Evolutionary conservation across 2,888 invertebrate species (phyloP).

Genomic region (Conomelus anceps): DNA sequence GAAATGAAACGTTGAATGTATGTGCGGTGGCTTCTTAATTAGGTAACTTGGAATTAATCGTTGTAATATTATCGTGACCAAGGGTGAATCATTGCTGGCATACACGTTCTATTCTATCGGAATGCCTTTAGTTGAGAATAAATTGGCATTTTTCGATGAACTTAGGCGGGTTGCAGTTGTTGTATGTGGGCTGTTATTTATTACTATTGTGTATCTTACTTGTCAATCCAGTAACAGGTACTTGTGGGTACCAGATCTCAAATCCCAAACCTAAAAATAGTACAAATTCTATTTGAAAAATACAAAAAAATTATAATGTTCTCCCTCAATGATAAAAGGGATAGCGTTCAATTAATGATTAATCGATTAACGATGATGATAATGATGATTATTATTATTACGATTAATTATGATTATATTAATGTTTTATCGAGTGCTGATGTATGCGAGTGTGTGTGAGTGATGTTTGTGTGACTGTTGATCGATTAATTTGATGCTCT

Average conservation of each 20-base stretch:
- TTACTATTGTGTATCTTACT: background rate
- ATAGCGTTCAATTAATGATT: background rate
- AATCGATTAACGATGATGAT: background rate
- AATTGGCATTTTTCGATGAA: background rate
- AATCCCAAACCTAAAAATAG: slow-evolving; percentile 22
- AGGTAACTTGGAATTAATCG: background rate
- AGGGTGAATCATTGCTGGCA: background rate
- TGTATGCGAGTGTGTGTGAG: background rate
- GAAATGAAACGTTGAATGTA: background rate
- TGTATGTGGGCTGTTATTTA: background rate
- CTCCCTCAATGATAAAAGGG: background rate
- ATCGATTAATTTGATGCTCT: background rate
- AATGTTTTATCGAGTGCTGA: background rate
- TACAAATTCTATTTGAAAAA: slow-evolving; percentile 23
- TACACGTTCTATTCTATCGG: background rate
- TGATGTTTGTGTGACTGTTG: background rate
- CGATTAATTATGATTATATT: background rate
- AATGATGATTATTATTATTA: background rate
- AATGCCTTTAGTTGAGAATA: too few relatives aligned
- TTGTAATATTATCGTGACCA: background rate
- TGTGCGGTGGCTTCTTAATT: background rate
- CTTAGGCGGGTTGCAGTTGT: background rate
- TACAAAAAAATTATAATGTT: slow-evolving; percentile 1
- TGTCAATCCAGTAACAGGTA: slow-evolving; percentile 13
- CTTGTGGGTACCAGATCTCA: slow-evolving; percentile 27